These are phyloP conservation scores for Lepidocyrtoides sp. DNA, from an alignment of 2,888 invertebrate genomes.

Conservation along the genomic window DNA sequence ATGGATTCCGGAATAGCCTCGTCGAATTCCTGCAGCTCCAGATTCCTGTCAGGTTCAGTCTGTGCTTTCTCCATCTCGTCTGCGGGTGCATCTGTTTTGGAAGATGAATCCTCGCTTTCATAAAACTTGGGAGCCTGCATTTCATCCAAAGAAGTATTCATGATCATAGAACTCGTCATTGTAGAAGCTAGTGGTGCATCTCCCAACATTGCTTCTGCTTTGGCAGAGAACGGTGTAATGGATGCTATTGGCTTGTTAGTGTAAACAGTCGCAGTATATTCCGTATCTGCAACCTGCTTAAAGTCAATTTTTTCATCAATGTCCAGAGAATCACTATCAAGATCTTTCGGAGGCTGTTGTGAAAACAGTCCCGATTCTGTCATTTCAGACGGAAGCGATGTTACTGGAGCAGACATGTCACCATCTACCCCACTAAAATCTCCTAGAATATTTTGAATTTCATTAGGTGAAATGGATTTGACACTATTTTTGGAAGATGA, in stretches of 20 bases:
- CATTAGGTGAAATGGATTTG: constrained; percentile 83
- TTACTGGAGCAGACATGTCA: constrained; percentile 61
- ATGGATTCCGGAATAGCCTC: constrained; percentile 69
- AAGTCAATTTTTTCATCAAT: constrained; percentile 77
- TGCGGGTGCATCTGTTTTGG: constrained; percentile 77
- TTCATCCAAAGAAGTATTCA: constrained; percentile 84
- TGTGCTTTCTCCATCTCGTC: constrained; percentile 74
- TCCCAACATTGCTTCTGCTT: constrained; percentile 70
- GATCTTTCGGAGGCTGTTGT: constrained; percentile 79
- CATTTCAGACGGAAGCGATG: constrained; percentile 78
- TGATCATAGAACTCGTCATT: constrained; percentile 83
- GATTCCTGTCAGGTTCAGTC: constrained; percentile 65
- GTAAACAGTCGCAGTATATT: constrained; percentile 65
- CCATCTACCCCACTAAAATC: constrained; percentile 79
- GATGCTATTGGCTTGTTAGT: constrained; percentile 80
- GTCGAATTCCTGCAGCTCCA: constrained; percentile 72
- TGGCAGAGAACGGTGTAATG: constrained; percentile 80
- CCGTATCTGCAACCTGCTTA: constrained; percentile 62
- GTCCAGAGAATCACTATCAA: constrained; percentile 77
- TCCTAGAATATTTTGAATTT: constrained; percentile 77
- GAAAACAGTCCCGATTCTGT: constrained; percentile 81
- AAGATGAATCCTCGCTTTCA: constrained; percentile 84
- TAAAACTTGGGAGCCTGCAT: constrained; percentile 84
- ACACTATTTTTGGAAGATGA: constrained; percentile 83
- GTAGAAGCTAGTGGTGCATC: constrained; percentile 77